Conservation (phyloP, 2,113 vertebrate genomes). For the Carlito syrichta region DNA sequence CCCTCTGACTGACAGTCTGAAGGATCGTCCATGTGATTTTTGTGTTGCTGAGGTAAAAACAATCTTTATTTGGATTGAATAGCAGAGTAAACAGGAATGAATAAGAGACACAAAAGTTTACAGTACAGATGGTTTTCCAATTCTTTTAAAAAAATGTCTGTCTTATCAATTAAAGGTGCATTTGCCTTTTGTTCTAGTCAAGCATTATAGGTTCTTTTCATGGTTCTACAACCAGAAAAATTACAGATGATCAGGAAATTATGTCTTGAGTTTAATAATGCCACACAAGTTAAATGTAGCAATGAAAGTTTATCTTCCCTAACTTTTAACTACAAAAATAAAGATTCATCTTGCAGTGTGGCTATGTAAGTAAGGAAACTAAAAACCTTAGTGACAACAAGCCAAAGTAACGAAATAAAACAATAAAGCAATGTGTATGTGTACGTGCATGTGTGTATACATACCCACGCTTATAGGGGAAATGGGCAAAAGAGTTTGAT, state of each 20-base stretch:
- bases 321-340: neutral
- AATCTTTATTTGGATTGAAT: conserved; percentile 83
- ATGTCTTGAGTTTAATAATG: neutral
- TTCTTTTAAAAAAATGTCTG: conserved; percentile 47
- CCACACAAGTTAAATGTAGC: neutral
- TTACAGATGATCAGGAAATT: neutral
- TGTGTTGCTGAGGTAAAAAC: conserved; percentile 84
- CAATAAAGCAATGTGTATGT: neutral
- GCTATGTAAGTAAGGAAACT: neutral
- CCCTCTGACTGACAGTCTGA: conserved; percentile 86
- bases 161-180: conserved; percentile 63
- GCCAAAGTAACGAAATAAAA: neutral
- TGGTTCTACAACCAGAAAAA: neutral
- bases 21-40: conserved; percentile 82
- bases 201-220: neutral
- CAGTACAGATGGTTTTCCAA: conserved; percentile 66
- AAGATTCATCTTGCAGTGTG: neutral
- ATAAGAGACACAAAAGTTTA: conserved; percentile 75
- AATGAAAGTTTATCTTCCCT: neutral
- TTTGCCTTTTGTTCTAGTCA: conserved; percentile 41
- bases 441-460: neutral
- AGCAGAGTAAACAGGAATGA: conserved; percentile 79
- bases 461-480: neutral
- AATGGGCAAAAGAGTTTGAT: conserved; percentile 23
- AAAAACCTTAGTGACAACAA: neutral